Evolutionary conservation across 2,888 invertebrate genomes (phyloP), one percentile per base, ranked within the genome.

Genomic region (Tinea trinotella): DNA sequence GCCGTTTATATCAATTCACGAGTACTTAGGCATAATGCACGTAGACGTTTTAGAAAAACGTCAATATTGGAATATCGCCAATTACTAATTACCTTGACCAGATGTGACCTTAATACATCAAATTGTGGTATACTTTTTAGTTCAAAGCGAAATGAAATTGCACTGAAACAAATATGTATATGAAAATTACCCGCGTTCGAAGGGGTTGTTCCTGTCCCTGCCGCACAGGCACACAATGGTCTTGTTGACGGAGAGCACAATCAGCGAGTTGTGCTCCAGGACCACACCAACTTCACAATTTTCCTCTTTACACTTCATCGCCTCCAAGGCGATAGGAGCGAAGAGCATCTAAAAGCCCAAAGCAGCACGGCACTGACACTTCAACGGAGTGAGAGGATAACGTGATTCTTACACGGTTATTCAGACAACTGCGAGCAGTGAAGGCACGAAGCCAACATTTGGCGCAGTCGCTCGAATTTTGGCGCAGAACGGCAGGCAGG

Each of bases 301-400:
- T 75, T 82, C 85, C 81, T 83, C 86, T 78, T 85, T 85, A 76
- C 87, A 87, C 86, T 86, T 86, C 87, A 87, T 87, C 85, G 85
- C 84, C 79, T 80, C 80, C 59, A 74, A 75, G 80, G 82, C 84
- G 83, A 85, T 81, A 62, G 79, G 77, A 82, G 84, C 75, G 77
- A 83, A 83, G 82, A 82, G 83, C 84, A 84, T 85, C 71, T 79
- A 81, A 76, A 71, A 69, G 74, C 68, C 70, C 71, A 69, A 60
- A 24, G 18, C 2, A 56, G 56, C 56, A 57, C 58, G 59, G 54
- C 56, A 9, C 56, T 20, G 54, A 58, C 60, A 69, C 19, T 34
- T 36, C 69, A 69, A 71, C 72, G 52, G 56, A 55, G 49, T 55
- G 34, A 22, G 34, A 15, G 17, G 34, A 18, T n/a, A 46, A 19